Base-by-base conservation (phyloP, 2,797 vertebrate species). In the Cryptoblepharus egeriae region DNA sequence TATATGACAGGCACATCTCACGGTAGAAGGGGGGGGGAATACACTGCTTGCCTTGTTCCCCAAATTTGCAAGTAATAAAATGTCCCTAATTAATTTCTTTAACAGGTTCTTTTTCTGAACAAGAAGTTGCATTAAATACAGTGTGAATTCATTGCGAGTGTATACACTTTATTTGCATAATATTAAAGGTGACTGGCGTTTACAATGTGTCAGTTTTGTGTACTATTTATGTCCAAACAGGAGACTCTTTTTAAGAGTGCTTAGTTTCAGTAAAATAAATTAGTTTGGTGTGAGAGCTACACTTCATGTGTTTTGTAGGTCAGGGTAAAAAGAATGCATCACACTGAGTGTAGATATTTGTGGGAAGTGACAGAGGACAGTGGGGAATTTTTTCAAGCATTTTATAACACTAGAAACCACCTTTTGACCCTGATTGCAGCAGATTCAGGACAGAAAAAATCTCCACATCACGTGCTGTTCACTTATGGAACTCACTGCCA, bases 131-230 rank as follows among this genome's bases (percentile, higher is more conserved):
- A 85, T 75, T n/a, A 0, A 79, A 86, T 68, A 81, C 75, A 58
- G 86, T 79, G 68, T 60, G 79, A 77, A 64, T 42, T 64, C 70
- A 9, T 88, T 90, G 85, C 81, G 68, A 90, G 75, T 77, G 37
- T 75, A 37, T 24, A 32, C 16, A 71, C 83, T 89, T 84, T 91
- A 85, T 92, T 90, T 92, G 82, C 81, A 81, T 91, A 88, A 91
- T 90, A 89, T 91, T 4, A 72, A 88, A 88, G 88, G 87, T 65
- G 71, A 16, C 0, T 28, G 76, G 90, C 77, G 89, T 92, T 93
- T 91, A 92, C 89, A 92, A 91, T 0, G 80, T 92, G 90, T 86
- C 88, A 89, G 49, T 90, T 79, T 90, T 87, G 88, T 80, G 65
- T 87, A 77, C 76, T 77, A 78, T 81, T 63, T 87, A 81, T 89